Evolutionary conservation across 2,888 invertebrate genomes (phyloP), one percentile per base, ranked within the genome.

Genomic region (Pyrocoelia pectoralis): DNA sequence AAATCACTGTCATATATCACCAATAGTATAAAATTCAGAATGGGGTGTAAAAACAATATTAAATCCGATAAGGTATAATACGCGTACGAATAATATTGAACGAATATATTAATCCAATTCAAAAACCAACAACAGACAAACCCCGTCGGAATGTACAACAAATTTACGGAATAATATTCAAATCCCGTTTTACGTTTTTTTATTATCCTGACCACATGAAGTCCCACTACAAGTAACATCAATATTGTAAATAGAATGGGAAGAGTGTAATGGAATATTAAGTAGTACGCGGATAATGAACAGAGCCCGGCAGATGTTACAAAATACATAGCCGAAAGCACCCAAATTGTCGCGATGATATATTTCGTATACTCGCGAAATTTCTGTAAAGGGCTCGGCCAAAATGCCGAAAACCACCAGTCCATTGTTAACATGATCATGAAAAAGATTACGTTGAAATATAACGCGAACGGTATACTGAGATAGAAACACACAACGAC

Each of bases 321-420:
- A 5, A 59, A 55, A 40, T 64, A 65, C 4, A 61, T 0, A 13
- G 38, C 53, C 6, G 56, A 43, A 13, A 61, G 12, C 19, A 54
- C 15, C 65, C 65, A 65, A 14, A 29, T 12, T 4, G 38, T 50
- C 1, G 61, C 61, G 6, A 52, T 53, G 12, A 65, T 61, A 24
- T 17, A n/a, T 46, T 40, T 61, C 4, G 60, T 61, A 15, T 50
- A 24, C 14, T 60, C 52, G 12, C 55, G 33, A 15, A 60, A 65
- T 33, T 58, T 60, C 4, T 60, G 53, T 14, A 56, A 3, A 4
- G 54, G 55, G 17, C 53, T 40, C 13, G 65, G 65, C 19, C 61
- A 54, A 43, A 56, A 65, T 15, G 65, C 38, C 9, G 53, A 56
- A 6, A 61, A 50, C 15, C 65, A 60, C 65, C 65, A 65, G 50